Conservation (phyloP, 1,140 invertebrate species). For the Trissolcus basalis region DNA sequence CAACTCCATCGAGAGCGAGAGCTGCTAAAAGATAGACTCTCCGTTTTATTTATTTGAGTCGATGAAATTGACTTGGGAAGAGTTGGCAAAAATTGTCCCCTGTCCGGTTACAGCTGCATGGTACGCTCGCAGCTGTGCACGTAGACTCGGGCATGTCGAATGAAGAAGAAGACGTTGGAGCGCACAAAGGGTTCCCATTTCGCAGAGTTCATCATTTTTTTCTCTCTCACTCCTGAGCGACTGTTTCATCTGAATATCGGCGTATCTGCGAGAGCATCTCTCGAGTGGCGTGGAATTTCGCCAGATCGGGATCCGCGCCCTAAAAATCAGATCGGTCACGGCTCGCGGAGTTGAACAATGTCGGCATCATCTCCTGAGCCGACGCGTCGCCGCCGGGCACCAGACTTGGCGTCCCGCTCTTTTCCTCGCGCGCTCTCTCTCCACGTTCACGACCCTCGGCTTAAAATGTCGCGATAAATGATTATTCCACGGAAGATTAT, state of each 20-base stretch:
- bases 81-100: slow-evolving; percentile 31
- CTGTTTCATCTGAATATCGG: slow-evolving; percentile 52
- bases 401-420: slow-evolving; percentile 30
- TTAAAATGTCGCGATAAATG: slow-evolving; percentile 77
- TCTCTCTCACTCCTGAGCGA: not conserved
- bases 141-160: slow-evolving; percentile 54
- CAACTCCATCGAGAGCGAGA: too few relatives aligned
- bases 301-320: slow-evolving; percentile 59
- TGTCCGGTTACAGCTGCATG: slow-evolving; percentile 40
- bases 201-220: slow-evolving; percentile 41
- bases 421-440: slow-evolving; percentile 31
- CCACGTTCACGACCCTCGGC: slow-evolving; percentile 46
- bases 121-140: slow-evolving; percentile 44
- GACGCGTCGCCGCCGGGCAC: slow-evolving; percentile 50
- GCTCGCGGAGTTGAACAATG: slow-evolving; percentile 72
- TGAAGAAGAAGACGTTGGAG: slow-evolving; percentile 55
- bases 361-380: slow-evolving; percentile 58
- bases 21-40: not conserved
- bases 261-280: slow-evolving; percentile 48
- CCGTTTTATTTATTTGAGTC: not conserved
- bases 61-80: slow-evolving; percentile 7
- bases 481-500: slow-evolving; percentile 73
- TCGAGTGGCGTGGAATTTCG: slow-evolving; percentile 64
- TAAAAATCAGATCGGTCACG: slow-evolving; percentile 76
- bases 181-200: slow-evolving; percentile 58